Evolutionary conservation across 2,888 invertebrate genomes (phyloP).

Genomic region (Tetragonula carbonaria): DNA sequence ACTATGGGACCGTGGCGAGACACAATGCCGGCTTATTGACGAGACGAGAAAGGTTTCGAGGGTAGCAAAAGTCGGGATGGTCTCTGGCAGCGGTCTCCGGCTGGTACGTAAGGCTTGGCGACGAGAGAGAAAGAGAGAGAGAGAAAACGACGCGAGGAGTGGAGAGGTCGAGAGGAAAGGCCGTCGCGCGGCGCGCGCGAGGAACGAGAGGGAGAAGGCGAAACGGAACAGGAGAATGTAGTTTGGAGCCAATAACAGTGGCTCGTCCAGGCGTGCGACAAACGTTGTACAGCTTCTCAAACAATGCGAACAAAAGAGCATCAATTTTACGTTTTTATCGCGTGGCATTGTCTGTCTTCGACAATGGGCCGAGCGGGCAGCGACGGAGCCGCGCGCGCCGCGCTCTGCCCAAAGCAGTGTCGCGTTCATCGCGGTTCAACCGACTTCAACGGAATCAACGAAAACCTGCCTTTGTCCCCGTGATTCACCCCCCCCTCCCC

Average conservation of each 20-base stretch:
- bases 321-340: conserved; percentile 84
- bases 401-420: conserved; percentile 51
- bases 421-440: conserved; percentile 49
- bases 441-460: conserved; percentile 61
- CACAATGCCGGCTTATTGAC: conserved; percentile 77
- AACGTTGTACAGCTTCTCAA: conserved; percentile 80
- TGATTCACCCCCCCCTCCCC: conserved; percentile 16
- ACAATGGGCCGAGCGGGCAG: conserved; percentile 75
- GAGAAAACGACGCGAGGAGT: conserved; percentile 10
- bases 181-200: neutral
- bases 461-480: conserved; percentile 55
- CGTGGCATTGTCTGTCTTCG: conserved; percentile 81
- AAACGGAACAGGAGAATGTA: conserved; percentile 66
- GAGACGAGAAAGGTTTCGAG: conserved; percentile 61
- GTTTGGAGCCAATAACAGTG: conserved; percentile 79
- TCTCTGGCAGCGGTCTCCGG: conserved; percentile 41
- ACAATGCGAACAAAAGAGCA: conserved; percentile 83
- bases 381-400: conserved; percentile 25
- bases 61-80: conserved; percentile 33
- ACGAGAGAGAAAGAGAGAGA: neutral
- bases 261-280: conserved; percentile 80
- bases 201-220: conserved; percentile 18
- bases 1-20: conserved; percentile 66
- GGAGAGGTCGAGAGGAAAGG: conserved; percentile 20
- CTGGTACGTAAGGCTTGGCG: conserved; percentile 11